A percentile compares a stretch with the other conserved stretches of the same genome.
These are phyloP conservation scores for Chymomyza procnemis DNA, from an alignment of 2,888 invertebrate species.

Conservation along the genomic window DNA sequence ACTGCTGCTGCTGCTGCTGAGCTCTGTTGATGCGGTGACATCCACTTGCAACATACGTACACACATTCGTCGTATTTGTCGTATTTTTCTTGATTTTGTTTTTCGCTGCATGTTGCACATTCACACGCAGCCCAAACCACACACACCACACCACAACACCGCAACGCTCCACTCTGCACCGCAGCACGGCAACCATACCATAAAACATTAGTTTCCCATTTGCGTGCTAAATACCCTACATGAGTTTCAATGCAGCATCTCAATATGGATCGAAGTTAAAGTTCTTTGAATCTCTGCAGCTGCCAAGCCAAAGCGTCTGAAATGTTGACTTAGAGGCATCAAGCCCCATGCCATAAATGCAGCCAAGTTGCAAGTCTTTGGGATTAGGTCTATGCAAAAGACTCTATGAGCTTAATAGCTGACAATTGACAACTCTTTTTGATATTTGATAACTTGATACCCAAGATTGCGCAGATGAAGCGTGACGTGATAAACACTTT, in stretches of 20 bases:
- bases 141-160: slow-evolving; percentile 11
- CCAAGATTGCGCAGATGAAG: not conserved
- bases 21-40: slow-evolving; percentile 57
- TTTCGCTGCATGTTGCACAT: slow-evolving; percentile 48
- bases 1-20: slow-evolving; percentile 8
- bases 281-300: not conserved
- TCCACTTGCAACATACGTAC: slow-evolving; percentile 57
- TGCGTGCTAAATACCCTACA: slow-evolving; percentile 69
- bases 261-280: not conserved
- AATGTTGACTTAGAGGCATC: not conserved
- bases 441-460: not conserved
- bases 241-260: slow-evolving; percentile 20
- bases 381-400: not conserved
- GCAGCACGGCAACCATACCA: slow-evolving; percentile 49
- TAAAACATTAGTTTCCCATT: slow-evolving; percentile 72
- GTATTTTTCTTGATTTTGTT: slow-evolving; percentile 48
- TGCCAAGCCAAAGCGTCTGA: not conserved
- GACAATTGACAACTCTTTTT: not conserved
- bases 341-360: not conserved
- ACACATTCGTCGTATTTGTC: slow-evolving; percentile 64
- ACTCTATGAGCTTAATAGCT: not conserved
- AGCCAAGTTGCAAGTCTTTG: not conserved
- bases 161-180: slow-evolving; percentile 26
- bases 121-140: slow-evolving; percentile 35
- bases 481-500: not conserved